Conservation (phyloP, 2,113 vertebrate species). For the Cyprinodon variegatus region DNA sequence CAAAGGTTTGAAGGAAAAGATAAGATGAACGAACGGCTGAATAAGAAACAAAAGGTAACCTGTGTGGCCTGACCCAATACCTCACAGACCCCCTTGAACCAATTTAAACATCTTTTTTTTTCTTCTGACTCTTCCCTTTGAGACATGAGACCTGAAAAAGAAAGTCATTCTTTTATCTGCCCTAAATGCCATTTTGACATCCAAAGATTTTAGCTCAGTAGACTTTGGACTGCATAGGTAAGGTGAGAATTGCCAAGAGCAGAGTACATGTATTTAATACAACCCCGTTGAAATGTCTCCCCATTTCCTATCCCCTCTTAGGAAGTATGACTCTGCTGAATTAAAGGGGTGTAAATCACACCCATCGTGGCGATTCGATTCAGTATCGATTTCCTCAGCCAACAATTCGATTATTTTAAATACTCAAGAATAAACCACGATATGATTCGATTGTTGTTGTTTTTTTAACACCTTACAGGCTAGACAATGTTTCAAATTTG, state of each 20-base stretch:
- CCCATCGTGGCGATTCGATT: no score
- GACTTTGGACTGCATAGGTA: constrained; percentile 6
- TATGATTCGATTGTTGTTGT: no score
- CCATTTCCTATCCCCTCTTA: neutral
- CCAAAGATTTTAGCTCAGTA: neutral
- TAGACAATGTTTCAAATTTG: no score
- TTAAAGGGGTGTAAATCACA: no score
- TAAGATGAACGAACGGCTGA: constrained; percentile 21
- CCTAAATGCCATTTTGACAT: constrained; percentile 25
- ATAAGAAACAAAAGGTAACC: constrained; percentile 4
- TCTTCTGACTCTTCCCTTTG: neutral
- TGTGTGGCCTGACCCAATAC: constrained; percentile 16
- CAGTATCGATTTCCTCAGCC: no score
- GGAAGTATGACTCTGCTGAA: neutral
- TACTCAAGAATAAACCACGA: no score
- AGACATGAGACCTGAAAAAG: constrained; percentile 13
- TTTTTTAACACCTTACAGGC: no score
- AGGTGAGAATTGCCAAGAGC: constrained; percentile 21
- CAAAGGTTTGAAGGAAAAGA: constrained; percentile 30
- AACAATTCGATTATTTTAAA: no score
- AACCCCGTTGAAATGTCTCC: neutral
- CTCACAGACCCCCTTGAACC: constrained; percentile 26
- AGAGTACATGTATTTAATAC: constrained; percentile 20
- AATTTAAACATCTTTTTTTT: constrained; percentile 17
- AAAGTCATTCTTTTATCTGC: constrained; percentile 27